These are phyloP conservation scores for Bubo blakistoni DNA, from an alignment of 2,113 vertebrate species.

Conservation along the genomic window DNA sequence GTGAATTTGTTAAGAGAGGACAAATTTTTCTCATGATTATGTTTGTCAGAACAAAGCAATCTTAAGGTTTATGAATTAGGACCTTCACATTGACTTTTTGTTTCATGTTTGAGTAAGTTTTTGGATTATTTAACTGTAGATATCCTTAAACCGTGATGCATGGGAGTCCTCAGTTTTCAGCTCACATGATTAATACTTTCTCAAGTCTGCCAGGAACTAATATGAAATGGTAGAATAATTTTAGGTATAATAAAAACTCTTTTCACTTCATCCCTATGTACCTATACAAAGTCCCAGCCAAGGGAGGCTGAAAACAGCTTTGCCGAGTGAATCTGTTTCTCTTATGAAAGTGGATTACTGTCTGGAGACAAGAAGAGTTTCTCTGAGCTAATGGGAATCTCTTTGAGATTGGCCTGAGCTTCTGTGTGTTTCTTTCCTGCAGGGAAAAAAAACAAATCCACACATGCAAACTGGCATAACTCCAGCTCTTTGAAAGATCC, in stretches of 20 bases:
- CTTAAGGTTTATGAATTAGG: background rate
- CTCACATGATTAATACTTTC: background rate
- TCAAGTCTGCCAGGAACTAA: background rate
- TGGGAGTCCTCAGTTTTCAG: background rate
- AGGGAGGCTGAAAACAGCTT: background rate
- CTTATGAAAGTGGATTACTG: background rate
- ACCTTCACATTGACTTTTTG: background rate
- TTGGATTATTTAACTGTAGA: background rate
- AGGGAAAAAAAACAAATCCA: background rate
- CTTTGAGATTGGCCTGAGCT: background rate
- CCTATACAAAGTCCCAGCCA: background rate
- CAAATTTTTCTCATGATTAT: background rate
- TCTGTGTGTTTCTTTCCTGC: background rate
- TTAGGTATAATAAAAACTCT: background rate
- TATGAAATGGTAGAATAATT: background rate
- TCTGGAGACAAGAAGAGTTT: background rate
- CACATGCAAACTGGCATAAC: background rate
- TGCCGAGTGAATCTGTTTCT: background rate
- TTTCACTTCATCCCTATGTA: background rate
- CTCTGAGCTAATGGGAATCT: background rate
- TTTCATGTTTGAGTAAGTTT: background rate
- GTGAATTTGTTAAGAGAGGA: background rate
- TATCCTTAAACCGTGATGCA: background rate
- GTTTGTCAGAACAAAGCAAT: background rate
- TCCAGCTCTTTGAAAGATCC: background rate